A percentile compares a stretch with the other conserved stretches of the same genome.
phyloP scores from a whole-genome alignment of 2,888 invertebrate genomes.

The Drosophila kuntzei region DNA sequence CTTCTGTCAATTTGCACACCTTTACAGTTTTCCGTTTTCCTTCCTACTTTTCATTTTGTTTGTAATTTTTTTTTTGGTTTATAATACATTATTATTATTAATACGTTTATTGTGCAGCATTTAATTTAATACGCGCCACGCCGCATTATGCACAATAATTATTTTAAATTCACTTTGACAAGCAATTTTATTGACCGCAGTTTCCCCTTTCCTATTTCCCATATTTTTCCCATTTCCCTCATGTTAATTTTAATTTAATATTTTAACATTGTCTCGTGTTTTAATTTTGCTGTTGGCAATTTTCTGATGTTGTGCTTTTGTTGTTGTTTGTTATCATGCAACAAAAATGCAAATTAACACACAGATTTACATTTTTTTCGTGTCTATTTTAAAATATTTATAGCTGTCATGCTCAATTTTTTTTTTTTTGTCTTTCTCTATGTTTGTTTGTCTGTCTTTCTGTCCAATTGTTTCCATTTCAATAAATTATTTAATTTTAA shows the following conservation, averaged over 20 bases:
- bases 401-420: slow-evolving; percentile 63
- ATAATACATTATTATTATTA: slow-evolving; percentile 66
- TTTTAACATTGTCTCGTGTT: slow-evolving; percentile 74
- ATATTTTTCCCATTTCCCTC: slow-evolving; percentile 37
- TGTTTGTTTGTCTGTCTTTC: background rate
- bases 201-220: background rate
- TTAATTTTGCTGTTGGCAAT: slow-evolving; percentile 64
- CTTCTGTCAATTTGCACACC: slow-evolving; percentile 32
- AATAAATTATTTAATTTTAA: slow-evolving; percentile 75
- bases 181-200: slow-evolving; percentile 51
- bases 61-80: slow-evolving; percentile 17
- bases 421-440: slow-evolving; percentile 12
- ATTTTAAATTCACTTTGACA: slow-evolving; percentile 81
- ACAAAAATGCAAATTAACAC: slow-evolving; percentile 81
- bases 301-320: slow-evolving; percentile 50
- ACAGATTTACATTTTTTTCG: slow-evolving; percentile 57
- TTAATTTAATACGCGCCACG: slow-evolving; percentile 77
- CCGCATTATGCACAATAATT: slow-evolving; percentile 77
- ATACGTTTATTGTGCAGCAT: slow-evolving; percentile 78
- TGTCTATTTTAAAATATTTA: slow-evolving; percentile 73
- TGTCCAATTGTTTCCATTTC: slow-evolving; percentile 48
- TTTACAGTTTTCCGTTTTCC: slow-evolving; percentile 10
- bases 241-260: slow-evolving; percentile 77
- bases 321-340: slow-evolving; percentile 63
- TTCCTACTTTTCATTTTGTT: too few species aligned